These are phyloP conservation scores for Danio albolineatus DNA, from an alignment of 2,797 vertebrate species.

Conservation along the genomic window DNA sequence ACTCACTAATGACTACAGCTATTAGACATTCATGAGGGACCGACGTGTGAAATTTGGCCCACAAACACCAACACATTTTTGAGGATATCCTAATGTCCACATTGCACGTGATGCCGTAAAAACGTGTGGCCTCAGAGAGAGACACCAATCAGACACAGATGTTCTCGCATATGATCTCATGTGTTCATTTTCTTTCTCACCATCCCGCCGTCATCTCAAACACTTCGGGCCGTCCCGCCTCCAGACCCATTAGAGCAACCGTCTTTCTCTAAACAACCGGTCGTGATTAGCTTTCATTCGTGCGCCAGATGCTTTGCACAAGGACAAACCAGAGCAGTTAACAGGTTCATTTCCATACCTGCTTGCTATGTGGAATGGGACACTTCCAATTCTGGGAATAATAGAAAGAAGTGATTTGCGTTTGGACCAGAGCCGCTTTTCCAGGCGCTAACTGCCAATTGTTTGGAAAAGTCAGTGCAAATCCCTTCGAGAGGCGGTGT, in stretches of 20 bases:
- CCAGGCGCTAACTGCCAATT: slow-evolving; percentile 32
- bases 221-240: slow-evolving; percentile 10
- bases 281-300: slow-evolving; percentile 49
- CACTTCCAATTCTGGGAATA: slow-evolving; percentile 47
- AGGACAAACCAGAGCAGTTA: slow-evolving; percentile 50
- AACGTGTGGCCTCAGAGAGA: slow-evolving; percentile 37
- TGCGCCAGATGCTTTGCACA: slow-evolving; percentile 41
- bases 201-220: slow-evolving; percentile 33
- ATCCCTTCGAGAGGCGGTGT: slow-evolving; percentile 6
- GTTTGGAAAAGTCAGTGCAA: slow-evolving; percentile 37
- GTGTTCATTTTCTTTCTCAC: slow-evolving; percentile 42
- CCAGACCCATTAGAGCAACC: slow-evolving; percentile 44
- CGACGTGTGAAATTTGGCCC: slow-evolving; percentile 32
- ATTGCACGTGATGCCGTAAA: slow-evolving; percentile 29
- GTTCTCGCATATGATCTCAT: slow-evolving; percentile 68
- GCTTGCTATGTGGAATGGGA: slow-evolving; percentile 55
- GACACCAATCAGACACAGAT: slow-evolving; percentile 73
- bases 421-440: slow-evolving; percentile 28
- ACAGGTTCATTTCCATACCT: slow-evolving; percentile 58
- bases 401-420: slow-evolving; percentile 36
- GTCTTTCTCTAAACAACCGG: slow-evolving; percentile 56
- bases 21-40: slow-evolving; percentile 10
- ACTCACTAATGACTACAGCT: background rate
- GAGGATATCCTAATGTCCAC: slow-evolving; percentile 29
- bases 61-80: slow-evolving; percentile 24